A percentile compares a stretch with the other conserved stretches of the same genome.
phyloP scores from a whole-genome alignment of 1,140 invertebrate genomes.

The Tetraneura akinire region DNA sequence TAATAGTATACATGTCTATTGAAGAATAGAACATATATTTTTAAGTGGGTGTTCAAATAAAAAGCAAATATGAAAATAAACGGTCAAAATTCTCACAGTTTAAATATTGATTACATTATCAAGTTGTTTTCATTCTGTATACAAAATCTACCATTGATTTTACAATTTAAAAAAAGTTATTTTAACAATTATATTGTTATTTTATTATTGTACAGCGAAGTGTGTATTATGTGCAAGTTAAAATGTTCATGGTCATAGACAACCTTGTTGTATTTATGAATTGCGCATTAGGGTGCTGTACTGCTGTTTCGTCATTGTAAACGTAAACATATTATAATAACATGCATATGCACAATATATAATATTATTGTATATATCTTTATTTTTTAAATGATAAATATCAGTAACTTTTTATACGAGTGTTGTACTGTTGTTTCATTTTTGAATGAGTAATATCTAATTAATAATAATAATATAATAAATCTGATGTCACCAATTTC shows the following conservation, averaged over 20 bases:
- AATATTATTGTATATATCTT: not conserved
- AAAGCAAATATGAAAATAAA: too few relatives aligned
- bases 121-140: not conserved
- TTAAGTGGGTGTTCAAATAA: too few relatives aligned
- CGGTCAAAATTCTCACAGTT: too few relatives aligned
- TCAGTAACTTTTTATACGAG: not conserved
- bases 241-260: not conserved
- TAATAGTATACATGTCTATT: too few relatives aligned
- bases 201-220: not conserved
- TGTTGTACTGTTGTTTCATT: not conserved
- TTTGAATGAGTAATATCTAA: not conserved
- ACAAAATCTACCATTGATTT: not conserved
- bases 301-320: not conserved
- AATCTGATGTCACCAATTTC: too few relatives aligned
- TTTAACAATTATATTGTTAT: not conserved
- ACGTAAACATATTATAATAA: not conserved
- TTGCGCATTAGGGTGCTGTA: slow-evolving; percentile 1
- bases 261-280: slow-evolving; percentile 36
- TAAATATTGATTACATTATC: not conserved
- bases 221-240: not conserved
- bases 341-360: not conserved
- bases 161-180: too few relatives aligned
- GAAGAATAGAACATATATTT: too few relatives aligned
- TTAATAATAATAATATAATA: not conserved
- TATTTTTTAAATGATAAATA: not conserved